Evolutionary conservation across 2,113 vertebrate genomes (phyloP).

Genomic region (Polyodon spathula): DNA sequence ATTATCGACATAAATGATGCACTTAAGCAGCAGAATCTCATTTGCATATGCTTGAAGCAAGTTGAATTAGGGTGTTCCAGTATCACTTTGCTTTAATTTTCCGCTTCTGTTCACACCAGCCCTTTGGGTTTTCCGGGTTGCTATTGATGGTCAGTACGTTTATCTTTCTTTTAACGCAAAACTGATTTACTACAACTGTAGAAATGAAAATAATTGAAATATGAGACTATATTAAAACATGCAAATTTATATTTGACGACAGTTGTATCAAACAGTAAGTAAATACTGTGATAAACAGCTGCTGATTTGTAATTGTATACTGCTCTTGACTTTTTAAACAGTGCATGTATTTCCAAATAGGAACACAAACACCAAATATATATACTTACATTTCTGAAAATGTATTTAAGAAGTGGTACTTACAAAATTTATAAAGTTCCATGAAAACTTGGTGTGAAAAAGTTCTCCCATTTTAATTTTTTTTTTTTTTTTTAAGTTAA

Average conservation of each 20-base stretch:
- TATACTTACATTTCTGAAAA: too few relatives aligned
- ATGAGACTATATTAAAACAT: slow-evolving; percentile 52
- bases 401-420: too few relatives aligned
- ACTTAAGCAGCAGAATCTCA: slow-evolving; percentile 98
- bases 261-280: slow-evolving; percentile 30
- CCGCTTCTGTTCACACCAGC: slow-evolving; percentile 93
- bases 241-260: slow-evolving; percentile 36
- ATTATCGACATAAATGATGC: slow-evolving; percentile 99
- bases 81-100: slow-evolving; percentile 97
- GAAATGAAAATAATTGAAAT: slow-evolving; percentile 70
- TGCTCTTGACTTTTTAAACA: too few relatives aligned
- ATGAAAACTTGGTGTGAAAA: too few relatives aligned
- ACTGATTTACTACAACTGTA: slow-evolving; percentile 70
- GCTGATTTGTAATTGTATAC: too few relatives aligned
- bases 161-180: slow-evolving; percentile 65
- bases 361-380: too few relatives aligned
- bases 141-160: slow-evolving; percentile 95
- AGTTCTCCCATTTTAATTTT: too few relatives aligned
- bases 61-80: slow-evolving; percentile 86
- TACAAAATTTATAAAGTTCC: too few relatives aligned
- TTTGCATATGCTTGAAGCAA: slow-evolving; percentile 99
- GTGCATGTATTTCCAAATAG: too few relatives aligned
- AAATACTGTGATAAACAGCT: slow-evolving; percentile 52
- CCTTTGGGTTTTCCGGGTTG: slow-evolving; percentile 88
- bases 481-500: too few relatives aligned